A percentile compares a stretch with the other conserved stretches of the same genome.
Conservation (phyloP, 2,797 vertebrate genomes). For the Echeneis naucrates region DNA sequence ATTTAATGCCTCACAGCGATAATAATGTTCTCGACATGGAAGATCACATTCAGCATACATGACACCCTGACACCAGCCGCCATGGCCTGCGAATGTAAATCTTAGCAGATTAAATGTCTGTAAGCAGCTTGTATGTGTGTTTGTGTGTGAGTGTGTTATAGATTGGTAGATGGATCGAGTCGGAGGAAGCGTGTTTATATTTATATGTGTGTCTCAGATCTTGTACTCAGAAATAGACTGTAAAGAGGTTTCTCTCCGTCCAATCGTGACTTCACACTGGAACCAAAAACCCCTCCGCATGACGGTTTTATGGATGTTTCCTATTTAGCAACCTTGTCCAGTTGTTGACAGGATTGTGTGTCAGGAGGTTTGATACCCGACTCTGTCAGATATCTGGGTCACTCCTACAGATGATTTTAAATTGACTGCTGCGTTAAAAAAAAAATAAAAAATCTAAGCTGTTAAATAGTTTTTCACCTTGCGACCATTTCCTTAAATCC, state of each 20-base stretch:
- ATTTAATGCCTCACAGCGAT: constrained; percentile 47
- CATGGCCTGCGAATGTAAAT: constrained; percentile 71
- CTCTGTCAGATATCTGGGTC: constrained; percentile 13
- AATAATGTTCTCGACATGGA: constrained; percentile 71
- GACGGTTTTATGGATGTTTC: constrained; percentile 56
- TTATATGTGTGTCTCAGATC: constrained; percentile 27
- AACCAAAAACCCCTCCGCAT: constrained; percentile 39
- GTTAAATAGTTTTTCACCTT: too few species aligned
- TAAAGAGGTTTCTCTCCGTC: constrained; percentile 44
- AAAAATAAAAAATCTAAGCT: too few species aligned
- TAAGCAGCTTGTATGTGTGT: constrained; percentile 53
- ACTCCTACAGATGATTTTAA: neutral
- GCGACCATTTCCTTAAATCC: neutral
- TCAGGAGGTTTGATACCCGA: constrained; percentile 17
- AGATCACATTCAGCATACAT: constrained; percentile 68
- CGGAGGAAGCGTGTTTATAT: constrained; percentile 12
- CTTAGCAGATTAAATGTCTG: constrained; percentile 75
- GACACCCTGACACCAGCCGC: constrained; percentile 63
- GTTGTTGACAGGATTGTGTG: constrained; percentile 14
- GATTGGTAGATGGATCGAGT: constrained; percentile 38
- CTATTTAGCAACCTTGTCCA: constrained; percentile 48
- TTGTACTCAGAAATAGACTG: constrained; percentile 67
- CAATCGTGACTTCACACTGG: constrained; percentile 21
- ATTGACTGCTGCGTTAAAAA: neutral
- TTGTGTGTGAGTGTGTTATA: constrained; percentile 19